Conservation (phyloP, 2,113 vertebrate genomes). For the Rhizomys pruinosus region DNA sequence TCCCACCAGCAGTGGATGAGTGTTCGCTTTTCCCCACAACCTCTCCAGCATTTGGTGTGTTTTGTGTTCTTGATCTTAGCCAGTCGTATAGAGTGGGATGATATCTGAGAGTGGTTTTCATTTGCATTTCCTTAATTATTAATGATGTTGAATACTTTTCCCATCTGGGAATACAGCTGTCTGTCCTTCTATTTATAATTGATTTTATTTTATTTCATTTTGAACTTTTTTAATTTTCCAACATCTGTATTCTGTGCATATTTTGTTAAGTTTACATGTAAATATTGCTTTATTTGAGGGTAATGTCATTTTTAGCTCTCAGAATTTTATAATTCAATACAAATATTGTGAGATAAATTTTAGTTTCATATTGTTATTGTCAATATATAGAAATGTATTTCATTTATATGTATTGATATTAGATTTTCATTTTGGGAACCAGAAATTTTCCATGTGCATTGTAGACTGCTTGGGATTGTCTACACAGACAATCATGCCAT, state of each 20-base stretch:
- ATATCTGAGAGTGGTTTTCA: too few species aligned
- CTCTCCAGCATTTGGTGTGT: too few species aligned
- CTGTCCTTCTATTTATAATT: conserved; percentile 35
- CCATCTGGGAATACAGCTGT: too few species aligned
- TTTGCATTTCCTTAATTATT: too few species aligned
- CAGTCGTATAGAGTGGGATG: too few species aligned
- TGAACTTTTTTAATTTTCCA: conserved; percentile 27
- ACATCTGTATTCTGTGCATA: neutral
- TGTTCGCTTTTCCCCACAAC: too few species aligned
- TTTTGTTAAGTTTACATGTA: conserved; percentile 3
- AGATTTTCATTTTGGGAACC: too few species aligned
- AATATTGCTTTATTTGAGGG: neutral
- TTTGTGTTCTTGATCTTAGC: too few species aligned
- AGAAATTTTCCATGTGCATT: neutral
- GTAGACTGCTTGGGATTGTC: neutral
- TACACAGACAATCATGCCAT: neutral
- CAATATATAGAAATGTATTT: neutral
- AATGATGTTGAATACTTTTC: too few species aligned
- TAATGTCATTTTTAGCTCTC: neutral
- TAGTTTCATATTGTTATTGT: neutral
- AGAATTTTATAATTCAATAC: neutral
- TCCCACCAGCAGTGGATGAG: too few species aligned
- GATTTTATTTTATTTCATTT: conserved; percentile 32
- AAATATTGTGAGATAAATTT: conserved; percentile 2
- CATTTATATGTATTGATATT: neutral